phyloP scores from a whole-genome alignment of 2,113 vertebrate genomes.

The Callopanchax toddi region DNA sequence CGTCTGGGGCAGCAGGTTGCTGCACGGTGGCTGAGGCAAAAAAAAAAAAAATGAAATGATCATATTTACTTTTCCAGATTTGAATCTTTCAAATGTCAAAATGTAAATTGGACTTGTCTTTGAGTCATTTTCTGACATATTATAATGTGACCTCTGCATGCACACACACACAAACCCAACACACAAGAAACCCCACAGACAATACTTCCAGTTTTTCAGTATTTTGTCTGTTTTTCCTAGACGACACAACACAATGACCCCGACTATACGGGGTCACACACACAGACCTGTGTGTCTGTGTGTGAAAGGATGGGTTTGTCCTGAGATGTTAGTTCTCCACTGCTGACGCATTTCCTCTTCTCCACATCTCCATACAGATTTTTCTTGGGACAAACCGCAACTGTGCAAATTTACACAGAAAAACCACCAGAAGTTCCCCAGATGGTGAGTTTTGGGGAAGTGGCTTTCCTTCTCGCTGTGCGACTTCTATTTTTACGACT shows the following conservation, averaged over 20 bases:
- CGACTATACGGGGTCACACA: slow-evolving; percentile 16
- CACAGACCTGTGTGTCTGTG: slow-evolving; percentile 3
- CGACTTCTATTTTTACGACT: slow-evolving; percentile 33
- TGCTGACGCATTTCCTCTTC: slow-evolving; percentile 59
- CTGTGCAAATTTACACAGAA: slow-evolving; percentile 65
- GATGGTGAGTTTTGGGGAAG: slow-evolving; percentile 47
- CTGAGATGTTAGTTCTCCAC: slow-evolving; percentile 31
- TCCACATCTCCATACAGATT: slow-evolving; percentile 35
- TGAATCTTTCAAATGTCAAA: no score
- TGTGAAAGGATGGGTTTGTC: slow-evolving; percentile 60
- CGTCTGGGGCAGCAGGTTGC: slow-evolving; percentile 17
- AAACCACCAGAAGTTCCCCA: slow-evolving; percentile 58
- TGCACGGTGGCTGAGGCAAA: background rate
- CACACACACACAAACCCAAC: background rate
- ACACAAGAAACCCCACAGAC: background rate
- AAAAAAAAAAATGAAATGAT: background rate
- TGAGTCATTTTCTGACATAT: background rate
- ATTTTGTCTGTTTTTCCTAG: background rate
- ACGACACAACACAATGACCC: slow-evolving; percentile 17
- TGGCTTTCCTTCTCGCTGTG: slow-evolving; percentile 44
- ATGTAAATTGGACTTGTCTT: slow-evolving; percentile 7
- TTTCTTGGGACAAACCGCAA: slow-evolving; percentile 63
- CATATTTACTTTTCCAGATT: slow-evolving; percentile 5
- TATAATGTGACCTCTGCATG: background rate
- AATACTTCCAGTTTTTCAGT: background rate